Evolutionary conservation across 2,797 vertebrate species (phyloP).

Genomic region (Okamejei kenojei): DNA sequence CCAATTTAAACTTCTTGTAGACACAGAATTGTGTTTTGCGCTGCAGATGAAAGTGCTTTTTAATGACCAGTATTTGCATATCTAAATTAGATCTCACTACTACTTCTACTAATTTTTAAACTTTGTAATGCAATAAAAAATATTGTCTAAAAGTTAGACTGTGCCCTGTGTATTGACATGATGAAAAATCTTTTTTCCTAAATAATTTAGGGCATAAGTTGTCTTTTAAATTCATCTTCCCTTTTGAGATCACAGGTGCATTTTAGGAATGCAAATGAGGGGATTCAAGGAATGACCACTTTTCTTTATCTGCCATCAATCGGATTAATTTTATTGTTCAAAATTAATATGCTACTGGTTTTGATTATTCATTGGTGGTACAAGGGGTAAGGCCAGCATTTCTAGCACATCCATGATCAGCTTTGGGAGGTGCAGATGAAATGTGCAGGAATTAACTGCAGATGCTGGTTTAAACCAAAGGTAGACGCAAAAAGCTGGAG

Average conservation of each 20-base stretch:
- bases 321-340: too few species aligned
- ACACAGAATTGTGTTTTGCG: background rate
- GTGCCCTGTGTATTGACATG: background rate
- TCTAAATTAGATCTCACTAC: slow-evolving; percentile 25
- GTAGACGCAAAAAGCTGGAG: too few species aligned
- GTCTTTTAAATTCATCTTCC: background rate
- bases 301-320: too few species aligned
- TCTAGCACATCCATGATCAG: too few species aligned
- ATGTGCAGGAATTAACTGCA: too few species aligned
- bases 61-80: slow-evolving; percentile 30
- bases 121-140: background rate
- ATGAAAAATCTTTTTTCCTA: background rate
- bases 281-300: too few species aligned
- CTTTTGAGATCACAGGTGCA: background rate
- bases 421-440: too few species aligned
- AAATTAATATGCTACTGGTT: too few species aligned
- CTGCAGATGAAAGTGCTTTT: slow-evolving; percentile 14
- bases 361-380: too few species aligned
- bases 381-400: too few species aligned
- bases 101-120: background rate
- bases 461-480: too few species aligned
- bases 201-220: background rate
- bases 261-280: background rate
- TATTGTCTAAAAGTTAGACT: background rate
- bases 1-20: slow-evolving; percentile 6